phyloP scores from a whole-genome alignment of 2,113 vertebrate species.

The Podarcis cretensis region DNA sequence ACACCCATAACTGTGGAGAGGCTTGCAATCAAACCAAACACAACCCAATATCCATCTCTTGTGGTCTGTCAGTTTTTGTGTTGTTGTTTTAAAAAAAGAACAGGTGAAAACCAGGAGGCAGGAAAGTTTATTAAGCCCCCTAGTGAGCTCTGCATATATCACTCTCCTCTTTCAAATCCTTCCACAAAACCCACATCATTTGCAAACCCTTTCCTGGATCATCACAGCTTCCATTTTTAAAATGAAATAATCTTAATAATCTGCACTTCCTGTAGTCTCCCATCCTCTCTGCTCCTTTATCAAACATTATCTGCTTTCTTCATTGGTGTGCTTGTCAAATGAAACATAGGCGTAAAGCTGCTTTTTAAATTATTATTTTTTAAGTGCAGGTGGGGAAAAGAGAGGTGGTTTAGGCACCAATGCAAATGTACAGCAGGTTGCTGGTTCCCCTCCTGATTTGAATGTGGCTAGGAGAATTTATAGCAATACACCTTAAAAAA shows the following conservation, averaged over 20 bases:
- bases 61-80: not conserved
- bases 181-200: not conserved
- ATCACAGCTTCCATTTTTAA: not conserved
- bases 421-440: constrained; percentile 10
- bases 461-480: not conserved
- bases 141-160: not conserved
- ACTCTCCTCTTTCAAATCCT: not conserved
- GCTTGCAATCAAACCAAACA: not conserved
- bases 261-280: not conserved
- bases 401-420: not conserved
- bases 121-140: not conserved
- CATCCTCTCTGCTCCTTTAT: not conserved
- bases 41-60: not conserved
- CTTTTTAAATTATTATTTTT: not conserved
- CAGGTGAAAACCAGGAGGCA: not conserved
- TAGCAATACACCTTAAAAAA: not conserved
- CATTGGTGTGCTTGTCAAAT: not conserved
- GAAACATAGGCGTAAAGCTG: not conserved
- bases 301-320: not conserved
- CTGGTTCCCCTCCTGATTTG: not conserved
- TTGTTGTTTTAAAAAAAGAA: not conserved
- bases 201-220: not conserved
- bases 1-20: not conserved
- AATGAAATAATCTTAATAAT: not conserved
- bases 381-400: not conserved